Conservation (phyloP, 2,888 invertebrate genomes). For the Ormia ochracea region DNA sequence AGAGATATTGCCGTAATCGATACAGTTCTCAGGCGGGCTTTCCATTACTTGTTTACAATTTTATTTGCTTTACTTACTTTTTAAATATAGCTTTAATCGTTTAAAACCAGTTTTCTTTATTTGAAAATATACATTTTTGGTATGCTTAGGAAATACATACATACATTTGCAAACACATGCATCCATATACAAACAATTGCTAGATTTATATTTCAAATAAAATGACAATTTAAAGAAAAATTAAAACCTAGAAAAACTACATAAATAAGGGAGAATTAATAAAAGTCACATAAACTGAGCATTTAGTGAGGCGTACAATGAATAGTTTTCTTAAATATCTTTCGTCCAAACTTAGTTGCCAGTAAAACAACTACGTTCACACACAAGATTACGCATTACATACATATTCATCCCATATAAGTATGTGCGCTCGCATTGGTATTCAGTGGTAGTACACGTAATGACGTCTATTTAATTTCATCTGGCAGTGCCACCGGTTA, state of each 20-base stretch:
- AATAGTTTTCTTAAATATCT: conserved; percentile 54
- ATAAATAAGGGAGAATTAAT: neutral
- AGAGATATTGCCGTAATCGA: no score
- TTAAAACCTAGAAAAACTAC: neutral
- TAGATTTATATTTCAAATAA: conserved; percentile 29
- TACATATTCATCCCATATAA: neutral
- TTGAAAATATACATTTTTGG: conserved; percentile 28
- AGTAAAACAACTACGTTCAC: conserved; percentile 18
- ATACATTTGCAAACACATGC: no score
- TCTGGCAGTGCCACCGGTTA: conserved; percentile 24
- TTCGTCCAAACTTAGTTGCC: conserved; percentile 51
- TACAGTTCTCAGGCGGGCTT: no score
- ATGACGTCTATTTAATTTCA: conserved; percentile 37
- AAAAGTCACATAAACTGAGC: conserved; percentile 22
- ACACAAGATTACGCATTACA: neutral
- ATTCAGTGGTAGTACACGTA: conserved; percentile 23
- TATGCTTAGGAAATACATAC: conserved; percentile 47
- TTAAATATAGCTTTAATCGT: conserved; percentile 19
- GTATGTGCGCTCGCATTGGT: neutral
- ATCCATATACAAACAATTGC: conserved; percentile 27
- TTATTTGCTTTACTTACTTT: conserved; percentile 2
- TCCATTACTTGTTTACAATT: conserved; percentile 6
- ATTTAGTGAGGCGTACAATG: neutral
- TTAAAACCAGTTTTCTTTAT: conserved; percentile 44
- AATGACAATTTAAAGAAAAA: conserved; percentile 23